Evolutionary conservation across 2,888 invertebrate species (phyloP), one percentile per base, ranked within the genome.

Genomic region (Cyrtodaria siliqua): DNA sequence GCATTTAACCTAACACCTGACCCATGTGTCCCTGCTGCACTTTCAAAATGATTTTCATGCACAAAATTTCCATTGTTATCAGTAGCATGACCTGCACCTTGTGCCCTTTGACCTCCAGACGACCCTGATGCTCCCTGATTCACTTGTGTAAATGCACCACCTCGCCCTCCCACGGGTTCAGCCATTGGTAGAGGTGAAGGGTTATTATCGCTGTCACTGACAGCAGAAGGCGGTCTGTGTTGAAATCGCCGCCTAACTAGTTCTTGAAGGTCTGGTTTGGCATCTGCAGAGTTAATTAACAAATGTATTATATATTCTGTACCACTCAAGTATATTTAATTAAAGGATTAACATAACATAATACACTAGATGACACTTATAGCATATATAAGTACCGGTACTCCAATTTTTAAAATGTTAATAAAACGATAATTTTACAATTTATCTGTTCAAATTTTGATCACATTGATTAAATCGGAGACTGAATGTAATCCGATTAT

Each of bases 21-120:
- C 16, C 18, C 42, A 57, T 57, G 23, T 40, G n/a, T 20, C 23
- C 24, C 16, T n/a, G 57, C 24, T 9, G 33, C 29, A 4, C 8
- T 27, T 3, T 60, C 60, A 47, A 60, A 60, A 20, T 60, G 44
- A 18, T 60, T 60, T 47, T 60, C 60, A 60, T 47, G 47, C 2
- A 60, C 29, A 8, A 47, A 44, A 23, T 60, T 60, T 26, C 49
- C 60, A 20, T 47, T 47, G 16, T 38, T 24, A 24, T 57, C 57
- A 24, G 20, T 12, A 42, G 33, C 50, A 50, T 20, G 9, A 14
- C 23, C 12, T 18, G 9, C 50, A 12, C 23, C 50, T 50, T 18
- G 50, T 4, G 50, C 18, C 3, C 23, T 14, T 12, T 20, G 33
- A 33, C 33, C 33, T 33, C 33, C 33, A 33, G 33, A 50, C 3